Percentiles rank a stretch among this genome's conserved stretches.
Conservation (phyloP, 2,888 invertebrate genomes). For the Dinocampus coccinellae region DNA sequence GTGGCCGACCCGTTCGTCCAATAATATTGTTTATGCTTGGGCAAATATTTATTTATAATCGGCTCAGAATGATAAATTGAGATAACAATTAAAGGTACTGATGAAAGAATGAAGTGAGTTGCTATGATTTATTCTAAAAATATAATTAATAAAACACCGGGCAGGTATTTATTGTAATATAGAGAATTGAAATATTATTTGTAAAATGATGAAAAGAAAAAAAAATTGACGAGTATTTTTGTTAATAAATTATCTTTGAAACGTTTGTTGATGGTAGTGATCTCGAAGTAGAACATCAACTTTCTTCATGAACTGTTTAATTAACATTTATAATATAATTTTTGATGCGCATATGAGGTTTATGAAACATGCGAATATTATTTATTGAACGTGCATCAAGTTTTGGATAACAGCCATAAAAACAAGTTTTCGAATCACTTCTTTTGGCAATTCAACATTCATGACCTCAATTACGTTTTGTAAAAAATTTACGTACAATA, state of each 20-base stretch:
- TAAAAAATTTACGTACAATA: background rate
- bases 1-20: too few relatives aligned
- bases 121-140: background rate
- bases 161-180: background rate
- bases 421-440: background rate
- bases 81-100: background rate
- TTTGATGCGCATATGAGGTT: background rate
- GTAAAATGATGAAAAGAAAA: background rate
- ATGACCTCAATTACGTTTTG: background rate
- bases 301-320: slow-evolving; percentile 17
- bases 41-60: background rate
- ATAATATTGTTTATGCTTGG: background rate
- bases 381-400: background rate
- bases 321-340: slow-evolving; percentile 18
- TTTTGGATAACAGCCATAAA: background rate
- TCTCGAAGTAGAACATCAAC: slow-evolving; percentile 23
- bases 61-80: background rate
- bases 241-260: background rate
- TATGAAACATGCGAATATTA: background rate
- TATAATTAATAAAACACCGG: background rate
- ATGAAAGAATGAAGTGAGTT: background rate
- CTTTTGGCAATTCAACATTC: background rate
- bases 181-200: background rate
- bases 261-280: background rate
- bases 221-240: background rate